Base-by-base conservation (phyloP, 2,797 vertebrate species). In the Muscicapa comitata region DNA sequence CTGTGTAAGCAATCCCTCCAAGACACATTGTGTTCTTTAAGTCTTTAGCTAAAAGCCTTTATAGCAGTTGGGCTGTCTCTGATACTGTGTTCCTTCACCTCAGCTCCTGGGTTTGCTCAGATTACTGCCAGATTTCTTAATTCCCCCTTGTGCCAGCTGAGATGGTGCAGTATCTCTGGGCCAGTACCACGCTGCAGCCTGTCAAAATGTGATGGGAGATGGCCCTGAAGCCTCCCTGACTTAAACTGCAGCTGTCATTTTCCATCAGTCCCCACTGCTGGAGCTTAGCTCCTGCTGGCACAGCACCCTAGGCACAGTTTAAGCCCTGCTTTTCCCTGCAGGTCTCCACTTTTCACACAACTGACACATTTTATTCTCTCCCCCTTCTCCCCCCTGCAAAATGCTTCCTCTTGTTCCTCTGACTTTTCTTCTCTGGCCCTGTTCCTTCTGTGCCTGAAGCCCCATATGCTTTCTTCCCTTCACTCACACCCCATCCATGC, bases 181-280 rank as follows among this genome's bases (percentile, higher is more conserved):
- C 88, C 74, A 94, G 66, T 84, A 86, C 80, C 90, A 79, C 3
- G 5, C 71, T 94, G 83, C 77, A 96, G 63, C 90, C 90, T 96
- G 95, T 93, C 95, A 96, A 96, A 97, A 93, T 15, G 63, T 87
- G 93, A 95, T 74, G 57, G 94, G 92, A 93, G 80, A 94, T 96
- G 93, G 88, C 93, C 91, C 94, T 48, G 86, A 84, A 93, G 74
- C 83, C 73, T 86, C 80, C 67, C 73, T 81, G 63, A 72, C 76
- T 93, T 73, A 96, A 95, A 95, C 76, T 76, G 86, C 97, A 98
- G 96, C 97, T 98, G 98, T 97, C 96, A 42, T 82, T 93, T 91
- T 94, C 94, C 81, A 90, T 95, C 93, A 83, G 88, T 88, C 93
- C 90, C 96, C 96, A 91, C 47, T 90, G 75, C 25, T 70, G 58